Conservation (phyloP, 2,888 invertebrate species). For the Plutella xylostella region DNA sequence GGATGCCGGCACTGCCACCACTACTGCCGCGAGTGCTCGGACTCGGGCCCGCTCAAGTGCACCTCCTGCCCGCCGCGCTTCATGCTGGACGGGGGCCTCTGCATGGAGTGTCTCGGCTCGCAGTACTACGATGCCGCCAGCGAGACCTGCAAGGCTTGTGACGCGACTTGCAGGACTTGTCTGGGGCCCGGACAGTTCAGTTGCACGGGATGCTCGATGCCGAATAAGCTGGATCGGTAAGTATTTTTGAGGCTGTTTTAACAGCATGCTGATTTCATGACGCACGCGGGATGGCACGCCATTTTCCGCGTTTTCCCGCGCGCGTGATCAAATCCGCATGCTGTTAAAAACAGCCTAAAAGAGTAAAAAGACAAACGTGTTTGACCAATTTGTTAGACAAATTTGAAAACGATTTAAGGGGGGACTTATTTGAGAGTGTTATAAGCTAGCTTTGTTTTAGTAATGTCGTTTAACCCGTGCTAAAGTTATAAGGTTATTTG, state of each 20-base stretch:
- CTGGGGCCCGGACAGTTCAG: constrained; percentile 77
- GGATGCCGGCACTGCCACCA: constrained; percentile 92
- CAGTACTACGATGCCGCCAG: constrained; percentile 79
- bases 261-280: not conserved
- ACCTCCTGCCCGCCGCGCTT: constrained; percentile 74
- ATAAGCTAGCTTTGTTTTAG: no score
- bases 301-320: no score
- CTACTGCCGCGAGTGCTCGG: constrained; percentile 88
- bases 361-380: no score
- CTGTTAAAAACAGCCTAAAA: no score
- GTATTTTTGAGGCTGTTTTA: constrained; percentile 14
- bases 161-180: constrained; percentile 74
- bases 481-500: no score
- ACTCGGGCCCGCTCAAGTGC: constrained; percentile 78
- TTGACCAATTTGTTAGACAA: no score
- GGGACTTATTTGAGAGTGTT: no score
- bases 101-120: constrained; percentile 80
- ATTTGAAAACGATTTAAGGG: no score
- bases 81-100: constrained; percentile 79
- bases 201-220: constrained; percentile 74
- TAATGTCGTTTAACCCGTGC: no score
- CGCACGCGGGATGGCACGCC: no score
- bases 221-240: constrained; percentile 73
- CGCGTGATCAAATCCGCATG: no score
- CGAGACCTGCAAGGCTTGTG: constrained; percentile 76